Evolutionary conservation across 2,113 vertebrate species (phyloP).

Genomic region (Rafetus swinhoei): DNA sequence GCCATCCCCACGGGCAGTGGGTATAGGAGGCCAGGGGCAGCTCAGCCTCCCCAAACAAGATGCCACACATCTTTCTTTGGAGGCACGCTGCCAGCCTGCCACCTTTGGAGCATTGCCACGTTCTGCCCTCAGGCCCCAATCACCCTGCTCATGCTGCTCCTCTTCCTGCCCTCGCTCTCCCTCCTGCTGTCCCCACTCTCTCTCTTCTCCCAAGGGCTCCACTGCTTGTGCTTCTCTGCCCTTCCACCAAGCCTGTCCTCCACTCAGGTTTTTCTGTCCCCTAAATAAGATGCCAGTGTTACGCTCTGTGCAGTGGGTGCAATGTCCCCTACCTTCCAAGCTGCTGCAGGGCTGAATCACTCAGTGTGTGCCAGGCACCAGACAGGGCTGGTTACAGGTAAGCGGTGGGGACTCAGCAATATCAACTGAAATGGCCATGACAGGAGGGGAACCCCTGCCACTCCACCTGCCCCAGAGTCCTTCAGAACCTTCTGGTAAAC

Average conservation of each 20-base stretch:
- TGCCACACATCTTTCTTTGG: too few relatives aligned
- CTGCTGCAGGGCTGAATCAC: not conserved
- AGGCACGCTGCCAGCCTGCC: too few relatives aligned
- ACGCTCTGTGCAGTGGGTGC: not conserved
- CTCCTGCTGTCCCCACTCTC: too few relatives aligned
- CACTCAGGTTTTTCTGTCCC: too few relatives aligned
- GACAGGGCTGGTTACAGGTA: not conserved
- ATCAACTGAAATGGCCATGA: not conserved
- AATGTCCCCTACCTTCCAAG: not conserved
- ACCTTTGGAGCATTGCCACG: too few relatives aligned
- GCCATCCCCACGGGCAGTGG: too few relatives aligned
- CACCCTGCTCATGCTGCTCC: not conserved
- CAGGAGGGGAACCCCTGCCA: not conserved
- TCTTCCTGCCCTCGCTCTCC: not conserved
- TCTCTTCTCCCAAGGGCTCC: not conserved
- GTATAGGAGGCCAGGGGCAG: too few relatives aligned
- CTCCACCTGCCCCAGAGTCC: not conserved
- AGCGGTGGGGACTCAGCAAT: not conserved
- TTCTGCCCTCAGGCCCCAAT: too few relatives aligned
- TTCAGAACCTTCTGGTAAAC: too few relatives aligned
- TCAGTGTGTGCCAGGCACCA: not conserved
- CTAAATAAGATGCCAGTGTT: not conserved
- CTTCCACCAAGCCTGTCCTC: too few relatives aligned
- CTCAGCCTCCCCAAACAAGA: too few relatives aligned
- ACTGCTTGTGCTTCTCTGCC: too few relatives aligned